Evolutionary conservation across 2,797 vertebrate species (phyloP).

Genomic region (Orientallactaga sibirica): DNA sequence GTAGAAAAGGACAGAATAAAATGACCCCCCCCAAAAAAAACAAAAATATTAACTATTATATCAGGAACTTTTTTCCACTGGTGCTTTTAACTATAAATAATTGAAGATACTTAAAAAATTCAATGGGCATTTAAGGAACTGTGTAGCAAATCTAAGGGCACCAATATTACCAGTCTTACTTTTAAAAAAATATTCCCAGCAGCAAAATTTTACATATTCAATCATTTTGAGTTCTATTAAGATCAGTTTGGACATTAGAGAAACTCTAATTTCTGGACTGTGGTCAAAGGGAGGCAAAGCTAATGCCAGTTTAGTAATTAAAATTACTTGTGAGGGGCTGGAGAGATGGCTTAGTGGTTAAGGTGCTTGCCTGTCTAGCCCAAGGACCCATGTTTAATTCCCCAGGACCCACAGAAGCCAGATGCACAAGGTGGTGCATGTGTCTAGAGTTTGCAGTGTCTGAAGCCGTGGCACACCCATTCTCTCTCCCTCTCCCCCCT

Average conservation of each 20-base stretch:
- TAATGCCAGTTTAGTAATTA: constrained; percentile 31
- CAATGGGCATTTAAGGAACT: constrained; percentile 35
- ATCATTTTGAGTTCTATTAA: constrained; percentile 65
- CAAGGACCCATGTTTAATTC: no score
- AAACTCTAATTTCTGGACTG: constrained; percentile 50
- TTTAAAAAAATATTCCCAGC: constrained; percentile 50
- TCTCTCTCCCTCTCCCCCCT: no score
- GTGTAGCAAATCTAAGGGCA: constrained; percentile 42
- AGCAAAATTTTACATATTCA: constrained; percentile 16
- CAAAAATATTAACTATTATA: constrained; percentile 26
- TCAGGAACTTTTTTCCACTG: constrained; percentile 33
- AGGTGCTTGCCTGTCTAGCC: no score
- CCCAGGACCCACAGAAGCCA: no score
- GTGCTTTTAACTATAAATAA: constrained; percentile 50
- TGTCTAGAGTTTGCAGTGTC: no score
- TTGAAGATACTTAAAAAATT: constrained; percentile 28
- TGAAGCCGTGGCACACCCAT: no score
- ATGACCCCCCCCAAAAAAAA: no score
- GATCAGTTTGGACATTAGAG: constrained; percentile 17
- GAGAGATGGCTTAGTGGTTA: no score
- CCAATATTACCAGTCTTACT: neutral
- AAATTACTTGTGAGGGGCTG: neutral
- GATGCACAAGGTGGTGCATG: no score
- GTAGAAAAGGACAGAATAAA: no score
- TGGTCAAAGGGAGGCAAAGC: neutral